Evolutionary conservation across 53 echinoderm and acorn worm genomes (phyloP).

Genomic region (Paracentrotus lividus): DNA sequence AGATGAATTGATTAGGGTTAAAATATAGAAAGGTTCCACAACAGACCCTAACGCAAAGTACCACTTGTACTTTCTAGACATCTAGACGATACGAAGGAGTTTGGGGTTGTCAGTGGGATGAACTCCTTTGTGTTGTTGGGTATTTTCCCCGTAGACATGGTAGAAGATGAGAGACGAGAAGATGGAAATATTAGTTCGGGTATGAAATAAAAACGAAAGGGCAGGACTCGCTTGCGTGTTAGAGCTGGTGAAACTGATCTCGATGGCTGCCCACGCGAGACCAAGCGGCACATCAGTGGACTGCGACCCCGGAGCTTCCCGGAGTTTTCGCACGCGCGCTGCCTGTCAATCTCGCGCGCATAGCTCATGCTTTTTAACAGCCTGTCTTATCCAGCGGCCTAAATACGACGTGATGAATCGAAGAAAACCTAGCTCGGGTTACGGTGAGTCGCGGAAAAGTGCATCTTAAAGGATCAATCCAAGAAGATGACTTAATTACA

Average conservation of each 20-base stretch:
- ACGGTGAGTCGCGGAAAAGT: conserved; percentile 59
- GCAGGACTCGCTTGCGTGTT: conserved; percentile 44
- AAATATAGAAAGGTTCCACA: conserved; percentile 12
- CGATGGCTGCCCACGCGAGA: conserved; percentile 65
- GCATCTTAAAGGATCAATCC: conserved; percentile 60
- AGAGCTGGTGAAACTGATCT: conserved; percentile 52
- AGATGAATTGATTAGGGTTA: conserved; percentile 44
- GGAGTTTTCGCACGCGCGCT: conserved; percentile 69
- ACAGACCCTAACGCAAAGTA: conserved; percentile 12
- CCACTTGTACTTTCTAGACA: conserved; percentile 50
- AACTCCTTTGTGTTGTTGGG: conserved; percentile 8
- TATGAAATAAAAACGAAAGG: not conserved
- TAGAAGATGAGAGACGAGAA: conserved; percentile 13
- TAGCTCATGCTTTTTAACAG: conserved; percentile 61
- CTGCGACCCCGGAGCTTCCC: conserved; percentile 66
- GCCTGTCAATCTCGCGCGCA: conserved; percentile 53
- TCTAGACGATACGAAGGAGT: not conserved
- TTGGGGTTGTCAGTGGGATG: conserved; percentile 2
- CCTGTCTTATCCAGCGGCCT: conserved; percentile 48
- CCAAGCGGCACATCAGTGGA: conserved; percentile 56
- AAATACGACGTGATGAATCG: conserved; percentile 65
- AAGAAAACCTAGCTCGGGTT: conserved; percentile 53
- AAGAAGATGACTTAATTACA: conserved; percentile 24
- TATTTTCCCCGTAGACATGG: not conserved
- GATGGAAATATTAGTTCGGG: not conserved